Base-by-base conservation (phyloP, 2,113 vertebrate genomes). In the Mola mola region DNA sequence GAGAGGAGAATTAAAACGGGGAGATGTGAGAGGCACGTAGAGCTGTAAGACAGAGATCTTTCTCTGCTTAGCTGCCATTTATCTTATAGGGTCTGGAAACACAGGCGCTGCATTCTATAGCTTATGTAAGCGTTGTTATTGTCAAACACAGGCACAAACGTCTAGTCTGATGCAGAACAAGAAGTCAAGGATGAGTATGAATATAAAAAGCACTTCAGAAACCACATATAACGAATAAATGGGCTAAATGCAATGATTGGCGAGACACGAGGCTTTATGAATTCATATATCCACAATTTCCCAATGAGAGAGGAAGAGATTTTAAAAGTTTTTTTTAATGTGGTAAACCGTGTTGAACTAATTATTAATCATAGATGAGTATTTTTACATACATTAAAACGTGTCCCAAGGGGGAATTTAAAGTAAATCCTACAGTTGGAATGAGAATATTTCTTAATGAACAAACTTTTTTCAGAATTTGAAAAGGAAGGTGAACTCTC, bases 121-220 rank as follows among this genome's bases (percentile, higher is more conserved):
- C n/a, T n/a, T n/a, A n/a, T n/a, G n/a, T n/a, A n/a, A 38, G 69
- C 64, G 57, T 77, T 78, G 52, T 67, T 63, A 50, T 56, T 81
- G 73, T 72, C 73, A 76, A 59, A 68, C 72, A 63, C 49, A 47
- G 63, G 49, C 7, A 33, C 28, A 20, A 25, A 42, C n/a, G 26
- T 36, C 28, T 3, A 12, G 34, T 25, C 31, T 44, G 73, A 60
- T 37, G 19, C 8, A 52, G 48, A 71, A 56, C 13, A 66, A 42
- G 36, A 53, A 51, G 79, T 48, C 44, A 60, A 48, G 61, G 77
- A 28, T 29, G 28, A 29, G 28, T n/a, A n/a, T n/a, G n/a, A n/a
- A n/a, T n/a, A n/a, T n/a, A n/a, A n/a, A n/a, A n/a, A n/a, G n/a
- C n/a, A n/a, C n/a, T n/a, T n/a, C n/a, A n/a, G n/a, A n/a, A n/a